phyloP scores from a whole-genome alignment of 30 jellyfish, hydroid and myxozoan genomes.

The Aurelia aurita complex sp. Pacific region DNA sequence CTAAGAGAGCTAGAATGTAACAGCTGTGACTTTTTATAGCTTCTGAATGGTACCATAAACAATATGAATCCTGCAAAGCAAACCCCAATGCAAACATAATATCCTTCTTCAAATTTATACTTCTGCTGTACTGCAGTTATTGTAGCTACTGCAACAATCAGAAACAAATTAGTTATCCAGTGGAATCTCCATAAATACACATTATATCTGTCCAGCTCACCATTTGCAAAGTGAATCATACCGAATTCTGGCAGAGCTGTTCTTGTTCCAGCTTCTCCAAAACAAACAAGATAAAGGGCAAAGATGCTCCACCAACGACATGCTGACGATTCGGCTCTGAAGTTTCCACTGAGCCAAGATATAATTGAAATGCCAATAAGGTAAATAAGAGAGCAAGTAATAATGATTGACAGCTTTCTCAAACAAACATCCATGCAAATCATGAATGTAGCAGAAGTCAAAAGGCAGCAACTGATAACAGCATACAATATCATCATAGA shows the following conservation, averaged over 20 bases:
- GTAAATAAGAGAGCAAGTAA: slow-evolving; percentile 55
- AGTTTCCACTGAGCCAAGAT: slow-evolving; percentile 1
- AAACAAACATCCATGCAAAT: slow-evolving; percentile 23
- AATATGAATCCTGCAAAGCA: slow-evolving; percentile 41
- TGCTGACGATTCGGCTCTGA: neutral
- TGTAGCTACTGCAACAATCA: slow-evolving; percentile 39
- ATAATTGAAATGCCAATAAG: slow-evolving; percentile 22
- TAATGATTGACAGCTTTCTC: slow-evolving; percentile 23
- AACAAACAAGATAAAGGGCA: slow-evolving; percentile 55
- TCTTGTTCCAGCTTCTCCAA: slow-evolving; percentile 81
- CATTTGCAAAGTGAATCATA: slow-evolving; percentile 16
- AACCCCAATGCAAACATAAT: slow-evolving; percentile 49
- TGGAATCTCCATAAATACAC: slow-evolving; percentile 41
- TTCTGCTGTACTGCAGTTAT: slow-evolving; percentile 77
- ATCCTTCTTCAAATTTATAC: slow-evolving; percentile 57
- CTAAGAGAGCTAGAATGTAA: slow-evolving; percentile 12
- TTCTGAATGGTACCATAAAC: slow-evolving; percentile 51
- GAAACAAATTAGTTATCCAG: slow-evolving; percentile 68
- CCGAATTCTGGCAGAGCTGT: slow-evolving; percentile 66
- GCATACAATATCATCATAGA: slow-evolving; percentile 46
- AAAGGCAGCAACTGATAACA: slow-evolving; percentile 32
- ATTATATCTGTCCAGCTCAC: slow-evolving; percentile 19
- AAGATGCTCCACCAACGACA: slow-evolving; percentile 30
- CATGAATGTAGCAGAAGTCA: slow-evolving; percentile 40
- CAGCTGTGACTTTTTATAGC: slow-evolving; percentile 11